Conservation (phyloP, 2,113 vertebrate genomes). For the Platysteira castanea region DNA sequence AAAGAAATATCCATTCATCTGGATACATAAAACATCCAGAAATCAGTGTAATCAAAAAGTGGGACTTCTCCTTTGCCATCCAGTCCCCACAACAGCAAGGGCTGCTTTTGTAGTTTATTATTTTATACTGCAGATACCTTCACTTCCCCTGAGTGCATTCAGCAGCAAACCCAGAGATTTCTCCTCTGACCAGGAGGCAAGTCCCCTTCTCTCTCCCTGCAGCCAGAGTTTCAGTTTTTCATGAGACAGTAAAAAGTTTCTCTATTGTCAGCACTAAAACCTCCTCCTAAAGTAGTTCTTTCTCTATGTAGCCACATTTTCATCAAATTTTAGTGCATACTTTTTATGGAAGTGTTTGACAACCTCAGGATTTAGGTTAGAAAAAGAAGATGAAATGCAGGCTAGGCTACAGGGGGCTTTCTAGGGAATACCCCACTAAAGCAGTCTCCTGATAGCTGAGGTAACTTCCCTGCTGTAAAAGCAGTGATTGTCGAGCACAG, state of each 20-base stretch:
- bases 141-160: neutral
- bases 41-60: neutral
- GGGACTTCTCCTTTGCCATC: neutral
- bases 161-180: neutral
- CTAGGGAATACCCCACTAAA: slow-evolving; percentile 28
- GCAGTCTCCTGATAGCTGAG: neutral
- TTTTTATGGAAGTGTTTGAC: neutral
- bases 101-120: neutral
- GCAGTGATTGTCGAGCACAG: neutral
- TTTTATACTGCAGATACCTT: neutral
- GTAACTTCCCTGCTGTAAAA: neutral
- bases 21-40: neutral
- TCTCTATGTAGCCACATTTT: neutral
- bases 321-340: neutral
- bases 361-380: neutral
- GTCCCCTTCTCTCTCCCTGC: neutral
- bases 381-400: neutral
- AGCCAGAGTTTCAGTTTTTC: neutral
- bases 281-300: neutral
- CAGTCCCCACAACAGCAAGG: rapidly evolving
- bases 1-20: neutral
- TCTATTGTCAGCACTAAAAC: neutral
- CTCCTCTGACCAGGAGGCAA: neutral
- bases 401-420: neutral
- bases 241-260: neutral